Percentiles rank a stretch among this genome's conserved stretches.
These are phyloP conservation scores for Lutjanus argentimaculatus DNA, from an alignment of 2,797 vertebrate genomes.

Conservation along the genomic window DNA sequence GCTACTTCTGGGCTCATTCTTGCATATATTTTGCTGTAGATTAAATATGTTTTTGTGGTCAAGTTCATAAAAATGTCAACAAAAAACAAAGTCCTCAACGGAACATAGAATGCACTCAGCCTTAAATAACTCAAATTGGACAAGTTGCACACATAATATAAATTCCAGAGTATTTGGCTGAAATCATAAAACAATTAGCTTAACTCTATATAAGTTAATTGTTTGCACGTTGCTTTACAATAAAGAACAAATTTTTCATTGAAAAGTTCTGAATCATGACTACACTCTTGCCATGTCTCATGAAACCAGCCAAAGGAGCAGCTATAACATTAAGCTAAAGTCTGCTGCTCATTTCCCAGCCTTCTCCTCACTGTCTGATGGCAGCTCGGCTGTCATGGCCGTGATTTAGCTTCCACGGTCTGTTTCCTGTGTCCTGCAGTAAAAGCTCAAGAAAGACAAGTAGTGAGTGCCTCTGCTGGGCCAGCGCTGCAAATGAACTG, in stretches of 20 bases:
- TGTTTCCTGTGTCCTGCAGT: conserved; percentile 61
- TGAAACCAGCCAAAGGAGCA: conserved; percentile 12
- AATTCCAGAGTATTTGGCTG: neutral
- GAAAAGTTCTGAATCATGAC: conserved; percentile 19
- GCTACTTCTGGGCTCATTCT: conserved; percentile 10
- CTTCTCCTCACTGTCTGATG: conserved; percentile 17
- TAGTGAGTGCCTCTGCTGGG: conserved; percentile 25
- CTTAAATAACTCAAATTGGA: neutral
- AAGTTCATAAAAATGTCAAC: conserved; percentile 27
- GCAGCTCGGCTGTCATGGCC: conserved; percentile 52
- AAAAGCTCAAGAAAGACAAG: conserved; percentile 39
- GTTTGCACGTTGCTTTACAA: conserved; percentile 9
- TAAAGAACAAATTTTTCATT: conserved; percentile 9
- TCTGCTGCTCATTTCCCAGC: conserved; percentile 40
- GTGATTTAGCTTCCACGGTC: conserved; percentile 63
- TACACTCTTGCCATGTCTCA: neutral
- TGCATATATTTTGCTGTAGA: conserved; percentile 33
- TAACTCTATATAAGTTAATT: neutral
- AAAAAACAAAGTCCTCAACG: neutral
- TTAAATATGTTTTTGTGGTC: conserved; percentile 27
- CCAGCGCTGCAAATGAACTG: conserved; percentile 31
- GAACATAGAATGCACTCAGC: neutral
- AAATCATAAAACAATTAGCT: conserved; percentile 20
- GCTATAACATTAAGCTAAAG: neutral
- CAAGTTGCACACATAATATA: neutral